phyloP scores from a whole-genome alignment of 1,140 invertebrate species.

The Drosophila teissieri region DNA sequence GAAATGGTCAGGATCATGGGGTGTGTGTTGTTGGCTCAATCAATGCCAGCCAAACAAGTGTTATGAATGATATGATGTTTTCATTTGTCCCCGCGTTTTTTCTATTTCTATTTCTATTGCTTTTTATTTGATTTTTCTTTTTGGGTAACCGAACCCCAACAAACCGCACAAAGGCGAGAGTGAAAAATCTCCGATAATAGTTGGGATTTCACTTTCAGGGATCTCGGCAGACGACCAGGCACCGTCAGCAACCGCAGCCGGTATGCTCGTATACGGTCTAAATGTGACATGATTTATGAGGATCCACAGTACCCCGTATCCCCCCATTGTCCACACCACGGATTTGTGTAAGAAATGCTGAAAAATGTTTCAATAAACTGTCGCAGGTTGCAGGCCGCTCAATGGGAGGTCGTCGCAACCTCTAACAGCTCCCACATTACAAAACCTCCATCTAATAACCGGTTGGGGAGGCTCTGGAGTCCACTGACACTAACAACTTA shows the following conservation, averaged over 20 bases:
- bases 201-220: constrained; percentile 69
- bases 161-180: constrained; percentile 70
- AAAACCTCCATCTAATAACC: constrained; percentile 1
- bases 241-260: constrained; percentile 49
- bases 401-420: constrained; percentile 26
- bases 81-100: constrained; percentile 59
- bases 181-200: constrained; percentile 69
- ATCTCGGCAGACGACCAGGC: constrained; percentile 54
- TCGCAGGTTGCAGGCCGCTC: constrained; percentile 17
- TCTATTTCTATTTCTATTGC: constrained; percentile 4
- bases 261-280: neutral
- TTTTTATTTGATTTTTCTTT: constrained; percentile 19
- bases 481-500: constrained; percentile 55
- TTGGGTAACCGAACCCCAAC: constrained; percentile 56
- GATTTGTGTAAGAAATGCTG: constrained; percentile 66
- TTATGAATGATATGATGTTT: constrained; percentile 82
- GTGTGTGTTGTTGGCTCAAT: constrained; percentile 75
- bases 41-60: constrained; percentile 78
- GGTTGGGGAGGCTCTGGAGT: constrained; percentile 2
- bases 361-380: constrained; percentile 75
- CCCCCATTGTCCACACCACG: constrained; percentile 43
- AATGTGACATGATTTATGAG: constrained; percentile 71
- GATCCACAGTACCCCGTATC: constrained; percentile 13
- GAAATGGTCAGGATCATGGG: constrained; percentile 76
- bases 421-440: constrained; percentile 6